Evolutionary conservation across 2,797 vertebrate genomes (phyloP), one percentile per base, ranked within the genome.

Genomic region (Fringilla coelebs): DNA sequence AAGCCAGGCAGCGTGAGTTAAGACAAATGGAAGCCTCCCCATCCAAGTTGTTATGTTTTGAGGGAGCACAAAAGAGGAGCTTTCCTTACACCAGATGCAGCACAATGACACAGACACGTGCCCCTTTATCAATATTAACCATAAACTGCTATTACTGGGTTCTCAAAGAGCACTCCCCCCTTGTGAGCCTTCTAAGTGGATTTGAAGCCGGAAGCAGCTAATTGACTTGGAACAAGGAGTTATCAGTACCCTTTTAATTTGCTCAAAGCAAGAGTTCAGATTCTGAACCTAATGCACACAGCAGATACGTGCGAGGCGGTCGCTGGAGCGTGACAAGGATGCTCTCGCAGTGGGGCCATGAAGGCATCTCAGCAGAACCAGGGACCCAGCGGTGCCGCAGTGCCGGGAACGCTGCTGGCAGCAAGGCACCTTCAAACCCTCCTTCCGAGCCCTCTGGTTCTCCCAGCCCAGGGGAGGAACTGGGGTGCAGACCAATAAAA

Each of bases 131-230:
- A 80, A 70, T 89, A 83, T 68, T 54, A 91, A 85, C 89, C 5
- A 8, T n/a, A 81, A 93, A 40, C 57, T 55, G 58, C 94, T 90
- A 46, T 80, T 79, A 76, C 46, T 32, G 73, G 13, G 6, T 80
- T 94, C 86, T 61, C 89, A 66, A 70, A 89, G 82, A 83, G 73
- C 85, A 25, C 52, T 87, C 62, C 75, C 20, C 8, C 8, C 25
- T 89, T 61, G 61, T 9, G 15, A 86, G 79, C 71, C 60, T 86
- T 52, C 83, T 79, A 75, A 86, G 86, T 55, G 76, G 76, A 75
- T 76, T 45, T 77, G 79, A 81, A 88, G 82, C 82, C 60, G 6
- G 89, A 89, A 95, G 88, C 91, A 48, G 85, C 88, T 96, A 93
- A 95, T 85, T 92, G 91, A 81, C 91, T 92, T 60, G 7, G 71